Conservation (phyloP, 1,140 invertebrate species). For the Rhagoletis pomonella region DNA sequence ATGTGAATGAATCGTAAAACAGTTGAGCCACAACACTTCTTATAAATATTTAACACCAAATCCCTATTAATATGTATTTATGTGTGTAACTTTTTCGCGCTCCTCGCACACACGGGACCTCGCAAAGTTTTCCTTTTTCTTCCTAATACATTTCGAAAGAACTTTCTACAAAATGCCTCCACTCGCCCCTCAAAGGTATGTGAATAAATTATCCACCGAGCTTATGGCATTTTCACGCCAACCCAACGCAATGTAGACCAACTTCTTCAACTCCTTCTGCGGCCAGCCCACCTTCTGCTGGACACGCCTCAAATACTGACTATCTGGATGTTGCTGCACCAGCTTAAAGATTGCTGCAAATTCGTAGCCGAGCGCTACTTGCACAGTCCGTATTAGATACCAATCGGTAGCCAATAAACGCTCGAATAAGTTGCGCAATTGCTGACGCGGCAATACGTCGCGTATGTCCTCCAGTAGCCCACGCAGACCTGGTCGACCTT, state of each 20-base stretch:
- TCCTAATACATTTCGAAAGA: no score
- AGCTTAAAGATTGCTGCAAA: neutral
- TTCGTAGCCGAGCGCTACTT: neutral
- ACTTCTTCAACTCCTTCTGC: neutral
- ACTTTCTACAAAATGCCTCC: no score
- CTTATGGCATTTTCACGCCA: neutral
- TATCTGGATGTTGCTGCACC: neutral
- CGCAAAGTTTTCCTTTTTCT: no score
- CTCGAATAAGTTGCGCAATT: conserved; percentile 9
- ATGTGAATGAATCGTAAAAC: no score
- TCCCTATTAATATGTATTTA: no score
- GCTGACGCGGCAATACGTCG: conserved; percentile 18
- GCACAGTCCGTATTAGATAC: conserved; percentile 7
- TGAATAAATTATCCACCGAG: no score
- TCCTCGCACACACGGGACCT: no score
- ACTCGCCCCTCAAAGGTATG: no score
- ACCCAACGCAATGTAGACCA: conserved; percentile 30
- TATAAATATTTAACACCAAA: no score
- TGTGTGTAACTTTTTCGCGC: no score
- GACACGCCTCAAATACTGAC: neutral
- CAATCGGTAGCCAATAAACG: conserved; percentile 30
- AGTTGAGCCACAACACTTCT: no score
- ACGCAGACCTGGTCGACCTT: conserved; percentile 19
- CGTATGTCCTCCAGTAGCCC: conserved; percentile 24
- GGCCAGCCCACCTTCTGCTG: conserved; percentile 17